A percentile compares a stretch with the other conserved stretches of the same genome.
Evolutionary conservation across 2,113 vertebrate species (phyloP).

Genomic region (Toxotes jaculatrix): DNA sequence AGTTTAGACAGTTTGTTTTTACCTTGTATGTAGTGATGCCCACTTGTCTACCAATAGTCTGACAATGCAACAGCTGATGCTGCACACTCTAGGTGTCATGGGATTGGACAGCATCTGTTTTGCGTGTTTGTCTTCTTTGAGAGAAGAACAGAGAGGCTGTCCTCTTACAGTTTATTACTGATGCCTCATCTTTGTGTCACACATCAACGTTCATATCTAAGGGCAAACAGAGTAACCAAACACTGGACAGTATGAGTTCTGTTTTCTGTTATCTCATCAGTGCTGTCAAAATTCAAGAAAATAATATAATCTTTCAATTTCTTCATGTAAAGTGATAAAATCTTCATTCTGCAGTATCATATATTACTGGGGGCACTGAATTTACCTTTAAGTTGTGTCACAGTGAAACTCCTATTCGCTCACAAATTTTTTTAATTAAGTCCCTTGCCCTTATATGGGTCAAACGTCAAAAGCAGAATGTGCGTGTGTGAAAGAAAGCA

Average conservation of each 20-base stretch:
- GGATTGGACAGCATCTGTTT: conserved; percentile 27
- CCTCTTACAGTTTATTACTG: neutral
- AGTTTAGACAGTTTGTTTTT: neutral
- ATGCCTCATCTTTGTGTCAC: neutral
- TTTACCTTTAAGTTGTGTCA: neutral
- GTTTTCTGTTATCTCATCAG: neutral
- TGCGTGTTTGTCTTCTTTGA: neutral
- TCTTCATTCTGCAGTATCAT: neutral
- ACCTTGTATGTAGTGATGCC: neutral
- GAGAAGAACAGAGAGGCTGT: conserved; percentile 11
- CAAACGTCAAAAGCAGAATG: conserved; percentile 18
- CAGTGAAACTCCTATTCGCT: neutral
- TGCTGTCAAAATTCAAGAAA: neutral
- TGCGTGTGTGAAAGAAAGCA: neutral
- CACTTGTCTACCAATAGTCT: conserved; percentile 12
- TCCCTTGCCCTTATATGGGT: neutral
- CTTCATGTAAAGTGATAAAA: neutral
- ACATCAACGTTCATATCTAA: neutral
- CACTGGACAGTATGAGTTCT: neutral
- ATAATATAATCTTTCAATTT: neutral
- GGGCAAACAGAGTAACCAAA: neutral
- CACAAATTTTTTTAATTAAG: neutral
- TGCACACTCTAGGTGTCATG: conserved; percentile 25
- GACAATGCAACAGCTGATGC: conserved; percentile 45
- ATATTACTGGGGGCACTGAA: neutral